Conservation (phyloP, 23 tunicate species). For the Ciona savignyi region DNA sequence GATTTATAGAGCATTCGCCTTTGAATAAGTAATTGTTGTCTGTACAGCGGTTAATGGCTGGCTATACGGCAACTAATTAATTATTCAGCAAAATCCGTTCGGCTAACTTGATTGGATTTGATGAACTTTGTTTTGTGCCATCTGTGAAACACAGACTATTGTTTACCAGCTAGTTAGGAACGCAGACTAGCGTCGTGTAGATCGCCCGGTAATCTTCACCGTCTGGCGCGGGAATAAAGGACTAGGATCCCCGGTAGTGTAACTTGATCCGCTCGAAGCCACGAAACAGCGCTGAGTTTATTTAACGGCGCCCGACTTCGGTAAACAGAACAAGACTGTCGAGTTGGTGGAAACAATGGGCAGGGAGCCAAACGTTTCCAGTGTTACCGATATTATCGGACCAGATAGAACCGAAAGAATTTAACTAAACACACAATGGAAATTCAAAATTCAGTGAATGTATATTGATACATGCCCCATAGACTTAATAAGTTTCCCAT, state of each 20-base stretch:
- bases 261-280: slow-evolving; percentile 1
- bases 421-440: too few species aligned
- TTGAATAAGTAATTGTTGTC: too few species aligned
- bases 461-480: too few species aligned
- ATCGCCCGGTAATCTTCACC: neutral
- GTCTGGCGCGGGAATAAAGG: neutral
- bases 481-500: too few species aligned
- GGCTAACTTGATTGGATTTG: neutral
- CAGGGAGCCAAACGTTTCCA: too few species aligned
- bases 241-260: neutral
- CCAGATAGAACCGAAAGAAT: too few species aligned
- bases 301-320: slow-evolving; percentile 22
- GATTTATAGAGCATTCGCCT: too few species aligned
- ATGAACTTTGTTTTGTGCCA: neutral
- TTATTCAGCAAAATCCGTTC: too few species aligned
- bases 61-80: too few species aligned
- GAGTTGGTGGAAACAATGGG: neutral
- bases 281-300: neutral
- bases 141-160: neutral
- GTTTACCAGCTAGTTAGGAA: neutral
- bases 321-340: slow-evolving; percentile 8
- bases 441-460: too few species aligned
- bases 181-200: neutral
- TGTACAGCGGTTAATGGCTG: too few species aligned
- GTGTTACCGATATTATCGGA: too few species aligned